Evolutionary conservation across 35 echinoderm and acorn worm genomes (phyloP).

Genomic region (Ptychodera flava): DNA sequence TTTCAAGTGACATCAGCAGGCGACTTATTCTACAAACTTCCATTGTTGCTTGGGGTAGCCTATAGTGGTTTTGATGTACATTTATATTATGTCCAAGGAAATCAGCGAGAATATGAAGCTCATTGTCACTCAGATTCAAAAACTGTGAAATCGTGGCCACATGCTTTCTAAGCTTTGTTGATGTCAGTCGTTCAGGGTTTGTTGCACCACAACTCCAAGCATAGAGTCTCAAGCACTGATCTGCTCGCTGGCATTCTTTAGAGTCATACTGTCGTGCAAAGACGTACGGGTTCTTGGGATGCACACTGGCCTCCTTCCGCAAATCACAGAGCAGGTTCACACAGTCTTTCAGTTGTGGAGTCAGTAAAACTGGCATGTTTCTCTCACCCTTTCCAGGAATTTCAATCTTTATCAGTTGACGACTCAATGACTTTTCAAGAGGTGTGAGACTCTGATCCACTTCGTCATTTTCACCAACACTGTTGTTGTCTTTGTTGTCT

Average conservation of each 20-base stretch:
- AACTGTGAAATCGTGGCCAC: slow-evolving; percentile 17
- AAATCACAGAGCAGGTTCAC: not conserved
- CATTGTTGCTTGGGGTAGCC: slow-evolving; percentile 12
- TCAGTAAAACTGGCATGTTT: slow-evolving; percentile 42
- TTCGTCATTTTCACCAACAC: not conserved
- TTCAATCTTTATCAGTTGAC: slow-evolving; percentile 23
- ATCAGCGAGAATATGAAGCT: slow-evolving; percentile 35
- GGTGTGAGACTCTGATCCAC: not conserved
- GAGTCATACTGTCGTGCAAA: not conserved
- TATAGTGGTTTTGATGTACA: slow-evolving; percentile 42
- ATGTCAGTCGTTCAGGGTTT: slow-evolving; percentile 11
- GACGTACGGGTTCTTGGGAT: not conserved
- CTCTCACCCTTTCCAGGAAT: slow-evolving; percentile 56
- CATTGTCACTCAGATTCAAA: slow-evolving; percentile 26
- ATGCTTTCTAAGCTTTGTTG: slow-evolving; percentile 20
- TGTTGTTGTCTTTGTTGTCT: not conserved
- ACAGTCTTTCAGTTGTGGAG: slow-evolving; percentile 6
- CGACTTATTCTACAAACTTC: slow-evolving; percentile 22
- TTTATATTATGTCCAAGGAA: slow-evolving; percentile 50
- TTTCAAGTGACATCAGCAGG: slow-evolving; percentile 29
- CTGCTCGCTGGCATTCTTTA: not conserved
- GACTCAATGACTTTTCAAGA: not conserved
- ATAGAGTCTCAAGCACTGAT: not conserved
- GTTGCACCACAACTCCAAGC: slow-evolving; percentile 30
- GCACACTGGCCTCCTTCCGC: not conserved